Base-by-base conservation (phyloP, 2,888 invertebrate genomes). In the Glyphotaelius pellucidus region DNA sequence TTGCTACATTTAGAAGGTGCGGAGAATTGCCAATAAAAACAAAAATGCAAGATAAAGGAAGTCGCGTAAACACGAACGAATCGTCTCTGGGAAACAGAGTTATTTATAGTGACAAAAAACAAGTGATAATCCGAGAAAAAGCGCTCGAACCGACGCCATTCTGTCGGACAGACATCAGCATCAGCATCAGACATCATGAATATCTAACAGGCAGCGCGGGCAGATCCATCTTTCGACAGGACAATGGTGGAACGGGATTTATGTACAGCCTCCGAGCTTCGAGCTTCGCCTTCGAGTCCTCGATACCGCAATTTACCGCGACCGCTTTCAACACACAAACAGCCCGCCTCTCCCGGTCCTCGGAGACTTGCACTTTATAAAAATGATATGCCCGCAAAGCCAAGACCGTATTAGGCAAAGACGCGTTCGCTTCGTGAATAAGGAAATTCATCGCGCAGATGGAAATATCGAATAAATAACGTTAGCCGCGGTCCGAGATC, bases 241-340 rank as follows among this genome's bases (percentile, higher is more conserved):
- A 95, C 95, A 95, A 95, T 95, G 95, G 95, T 93, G 93, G 94
- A 93, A 94, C 94, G 94, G 94, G 94, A 95, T 95, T 95, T 95
- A 95, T 95, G 94, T 94, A 94, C 94, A 90, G 90, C 88, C 91
- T 93, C 90, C 90, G 83, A 93, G 31, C 38, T 3, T 11, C 84
- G 32, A 25, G 32, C 25, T 83, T 90, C 52, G 67, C 42, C 87
- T 30, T 81, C 81, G 81, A 81, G 32, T 31, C 81, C 32, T 81
- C 81, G 81, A 31, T 81, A 31, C 81, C 81, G 32, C 81, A 81
- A 81, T 14, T 32, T 81, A 31, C 32, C 19, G 81, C 81, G 32
- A 32, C 32, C 32, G 31, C 85, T 85, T 85, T 85, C 85, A 85
- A 85, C 84, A 25, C 83, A 35, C 84, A 84, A 84, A 84, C 32